Evolutionary conservation across 2,797 vertebrate species (phyloP), one percentile per base, ranked within the genome.

Genomic region (Dermochelys coriacea): DNA sequence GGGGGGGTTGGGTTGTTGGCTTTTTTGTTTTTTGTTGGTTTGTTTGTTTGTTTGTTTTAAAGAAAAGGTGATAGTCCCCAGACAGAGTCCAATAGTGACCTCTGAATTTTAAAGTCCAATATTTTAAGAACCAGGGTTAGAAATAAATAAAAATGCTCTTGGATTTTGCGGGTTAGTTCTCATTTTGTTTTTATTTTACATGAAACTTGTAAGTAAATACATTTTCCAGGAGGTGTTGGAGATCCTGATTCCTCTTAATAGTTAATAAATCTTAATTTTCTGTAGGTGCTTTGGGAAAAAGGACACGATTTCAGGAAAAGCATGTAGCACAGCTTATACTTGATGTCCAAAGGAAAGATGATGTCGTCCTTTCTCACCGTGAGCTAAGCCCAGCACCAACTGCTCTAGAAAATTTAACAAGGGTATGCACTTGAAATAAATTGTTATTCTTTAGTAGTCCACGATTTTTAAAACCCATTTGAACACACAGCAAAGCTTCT

Each of bases 291-390:
- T 98, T 99, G 86, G 99, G 99, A 29, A 99, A 99, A 97, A 98
- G 99, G 92, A 99, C 99, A n/a, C 98, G 98, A n/a, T 99, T 99
- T 97, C 99, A 99, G 98, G 98, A 99, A 96, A 99, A 98, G 95
- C 98, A 98, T 4, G 95, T 99, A 96, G 99, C 99, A 88, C 99
- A 99, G 97, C 99, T 99, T 93, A 97, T 99, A 95, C 95, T 99
- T 29, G 98, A 99, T 80, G 99, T 99, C 49, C 98, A 97, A 90
- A 98, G 98, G 89, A 97, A 98, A 89, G 98, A 97, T 87, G 97
- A 96, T n/a, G 94, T 74, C 2, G 8, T 75, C 2, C 85, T 95
- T 61, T 91, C 89, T 68, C 68, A 97, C 15, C 82, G 55, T 57
- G 98, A 98, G 2, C 97, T 98, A 88, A 98, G 97, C 85, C 98